Evolutionary conservation across 2,888 invertebrate species (phyloP), one percentile per base, ranked within the genome.

Genomic region (Cryptus viduatorius): DNA sequence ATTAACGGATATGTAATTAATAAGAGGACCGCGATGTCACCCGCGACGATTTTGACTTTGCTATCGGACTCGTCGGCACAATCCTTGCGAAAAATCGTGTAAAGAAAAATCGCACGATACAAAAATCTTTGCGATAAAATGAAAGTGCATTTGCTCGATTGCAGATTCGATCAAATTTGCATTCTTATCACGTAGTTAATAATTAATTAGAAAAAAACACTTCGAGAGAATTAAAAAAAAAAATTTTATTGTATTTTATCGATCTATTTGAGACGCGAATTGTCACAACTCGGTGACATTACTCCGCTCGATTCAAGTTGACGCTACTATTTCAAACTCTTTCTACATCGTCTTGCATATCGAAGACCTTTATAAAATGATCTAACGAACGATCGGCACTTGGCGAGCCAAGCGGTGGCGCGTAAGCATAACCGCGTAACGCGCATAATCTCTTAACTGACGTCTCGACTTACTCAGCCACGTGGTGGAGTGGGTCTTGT

Each of bases 391-490:
- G 56, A 48, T 75, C 48, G 44, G 24, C 24, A 12, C 48, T 50
- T 37, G 46, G 53, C 19, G 37, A 14, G 4, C 12, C 42, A 16
- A 16, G 16, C 37, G 24, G 46, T 42, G 14, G n/a, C 31, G 7
- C 5, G 46, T 12, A 3, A 42, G 29, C 61, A n/a, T 53, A 65
- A 64, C 42, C 78, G 77, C 68, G 78, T 24, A 37, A 69, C 61
- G 56, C 48, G 65, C 68, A 68, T 64, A 72, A 79, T 79, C 59
- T 82, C 71, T 82, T 48, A 79, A 50, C 56, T 53, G 71, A 84
- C 84, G 79, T 79, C 73, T 89, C 61, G 86, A 93, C 93, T 93
- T 93, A 93, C 93, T 93, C 83, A 93, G 90, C 91, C 92, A 93
- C 91, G 91, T 92, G 91, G 89, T 88, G 83, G 88, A 86, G 80